A percentile compares a stretch with the other conserved stretches of the same genome.
Evolutionary conservation across 2,797 vertebrate species (phyloP).

Genomic region (Danio kyathit): DNA sequence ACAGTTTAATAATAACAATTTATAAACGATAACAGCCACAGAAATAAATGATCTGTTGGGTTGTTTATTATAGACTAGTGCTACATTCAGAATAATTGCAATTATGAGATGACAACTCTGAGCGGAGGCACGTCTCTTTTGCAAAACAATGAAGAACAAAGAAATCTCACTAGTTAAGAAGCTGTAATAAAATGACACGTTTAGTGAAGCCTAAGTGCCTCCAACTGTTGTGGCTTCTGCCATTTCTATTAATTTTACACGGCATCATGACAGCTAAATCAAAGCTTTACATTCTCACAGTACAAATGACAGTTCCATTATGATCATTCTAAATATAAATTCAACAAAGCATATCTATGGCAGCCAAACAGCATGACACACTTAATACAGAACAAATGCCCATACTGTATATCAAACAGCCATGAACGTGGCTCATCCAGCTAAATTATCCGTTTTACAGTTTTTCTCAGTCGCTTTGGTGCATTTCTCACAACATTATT

Average conservation of each 20-base stretch:
- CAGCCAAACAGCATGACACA: background rate
- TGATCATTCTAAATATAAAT: background rate
- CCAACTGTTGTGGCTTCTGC: background rate
- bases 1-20: background rate
- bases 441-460: no score
- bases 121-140: background rate
- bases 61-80: background rate
- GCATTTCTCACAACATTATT: no score
- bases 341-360: background rate
- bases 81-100: background rate
- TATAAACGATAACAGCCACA: background rate
- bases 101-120: conserved; percentile 11
- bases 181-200: background rate
- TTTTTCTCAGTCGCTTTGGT: no score
- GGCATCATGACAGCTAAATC: background rate
- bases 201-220: background rate
- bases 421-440: background rate
- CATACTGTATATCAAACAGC: background rate
- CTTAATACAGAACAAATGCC: background rate
- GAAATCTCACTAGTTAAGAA: background rate
- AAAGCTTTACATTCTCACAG: background rate
- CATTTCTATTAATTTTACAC: background rate
- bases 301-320: background rate
- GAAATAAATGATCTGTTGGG: background rate
- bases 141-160: background rate